Conservation (phyloP, 2,888 invertebrate genomes). For the Stratiomys singularior region DNA sequence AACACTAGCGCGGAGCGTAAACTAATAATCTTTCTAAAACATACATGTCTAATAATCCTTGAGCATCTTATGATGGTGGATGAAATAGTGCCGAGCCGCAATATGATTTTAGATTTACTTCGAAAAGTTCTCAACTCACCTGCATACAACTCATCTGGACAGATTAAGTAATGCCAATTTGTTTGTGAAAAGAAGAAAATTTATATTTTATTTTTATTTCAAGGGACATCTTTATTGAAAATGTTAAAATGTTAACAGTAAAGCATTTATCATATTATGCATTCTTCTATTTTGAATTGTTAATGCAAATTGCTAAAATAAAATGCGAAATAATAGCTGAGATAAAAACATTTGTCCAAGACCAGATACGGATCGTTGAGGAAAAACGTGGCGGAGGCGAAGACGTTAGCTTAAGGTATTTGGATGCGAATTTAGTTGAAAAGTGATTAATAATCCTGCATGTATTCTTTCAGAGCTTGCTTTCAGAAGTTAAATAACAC, state of each 20-base stretch:
- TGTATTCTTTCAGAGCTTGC: background rate
- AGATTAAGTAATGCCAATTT: constrained; percentile 52
- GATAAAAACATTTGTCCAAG: constrained; percentile 57
- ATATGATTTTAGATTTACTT: constrained; percentile 58
- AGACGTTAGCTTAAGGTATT: constrained; percentile 61
- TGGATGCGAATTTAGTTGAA: background rate
- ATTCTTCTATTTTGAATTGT: constrained; percentile 62
- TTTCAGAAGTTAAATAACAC: constrained; percentile 11
- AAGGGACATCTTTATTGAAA: constrained; percentile 55
- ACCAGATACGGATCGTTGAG: constrained; percentile 60
- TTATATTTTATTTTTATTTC: background rate
- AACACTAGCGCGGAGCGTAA: constrained; percentile 50
- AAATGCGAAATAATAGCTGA: constrained; percentile 57
- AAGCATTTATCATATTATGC: constrained; percentile 64
- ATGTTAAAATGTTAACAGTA: constrained; percentile 59
- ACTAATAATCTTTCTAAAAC: constrained; percentile 58
- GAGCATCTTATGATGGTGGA: constrained; percentile 65
- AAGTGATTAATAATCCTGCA: background rate
- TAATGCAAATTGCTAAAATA: constrained; percentile 60
- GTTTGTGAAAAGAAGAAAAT: background rate
- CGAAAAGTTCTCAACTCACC: constrained; percentile 55
- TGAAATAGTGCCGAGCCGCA: constrained; percentile 61
- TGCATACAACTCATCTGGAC: constrained; percentile 55
- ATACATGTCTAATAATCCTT: constrained; percentile 58
- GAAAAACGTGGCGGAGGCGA: constrained; percentile 62